Conservation (phyloP, 2,797 vertebrate genomes). For the Lacerta viridis region DNA sequence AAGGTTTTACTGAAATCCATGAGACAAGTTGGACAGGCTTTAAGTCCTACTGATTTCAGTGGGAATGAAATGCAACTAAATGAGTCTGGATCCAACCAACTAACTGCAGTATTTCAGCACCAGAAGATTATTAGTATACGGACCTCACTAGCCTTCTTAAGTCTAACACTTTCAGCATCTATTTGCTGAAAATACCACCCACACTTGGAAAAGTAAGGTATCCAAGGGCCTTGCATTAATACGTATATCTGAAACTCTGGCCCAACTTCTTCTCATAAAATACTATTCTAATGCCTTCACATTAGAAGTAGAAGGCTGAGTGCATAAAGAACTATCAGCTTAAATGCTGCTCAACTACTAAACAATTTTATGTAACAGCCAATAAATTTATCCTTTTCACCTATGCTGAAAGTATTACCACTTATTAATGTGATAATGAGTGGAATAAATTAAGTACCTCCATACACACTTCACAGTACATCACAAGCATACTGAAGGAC, state of each 20-base stretch:
- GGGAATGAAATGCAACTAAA: not conserved
- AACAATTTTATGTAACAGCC: not conserved
- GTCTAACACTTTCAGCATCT: not conserved
- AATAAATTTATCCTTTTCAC: not conserved
- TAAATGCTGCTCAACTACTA: not conserved
- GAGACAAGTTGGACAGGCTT: not conserved
- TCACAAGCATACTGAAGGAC: not conserved
- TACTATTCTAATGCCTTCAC: not conserved
- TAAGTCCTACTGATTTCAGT: not conserved
- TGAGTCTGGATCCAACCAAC: not conserved
- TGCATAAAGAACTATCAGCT: not conserved
- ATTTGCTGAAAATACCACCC: not conserved
- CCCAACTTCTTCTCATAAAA: not conserved
- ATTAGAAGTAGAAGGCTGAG: not conserved
- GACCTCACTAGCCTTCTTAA: not conserved
- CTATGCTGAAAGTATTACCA: not conserved
- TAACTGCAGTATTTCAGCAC: not conserved
- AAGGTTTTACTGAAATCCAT: not conserved
- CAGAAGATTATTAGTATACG: not conserved
- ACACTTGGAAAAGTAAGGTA: not conserved
- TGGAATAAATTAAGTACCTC: not conserved
- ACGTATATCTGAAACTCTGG: not conserved
- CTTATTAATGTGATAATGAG: not conserved
- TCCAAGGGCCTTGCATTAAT: not conserved
- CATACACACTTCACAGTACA: fast-evolving